Evolutionary conservation across 2,797 vertebrate genomes (phyloP), one percentile per base, ranked within the genome.

Genomic region (Fistularia commersonii): DNA sequence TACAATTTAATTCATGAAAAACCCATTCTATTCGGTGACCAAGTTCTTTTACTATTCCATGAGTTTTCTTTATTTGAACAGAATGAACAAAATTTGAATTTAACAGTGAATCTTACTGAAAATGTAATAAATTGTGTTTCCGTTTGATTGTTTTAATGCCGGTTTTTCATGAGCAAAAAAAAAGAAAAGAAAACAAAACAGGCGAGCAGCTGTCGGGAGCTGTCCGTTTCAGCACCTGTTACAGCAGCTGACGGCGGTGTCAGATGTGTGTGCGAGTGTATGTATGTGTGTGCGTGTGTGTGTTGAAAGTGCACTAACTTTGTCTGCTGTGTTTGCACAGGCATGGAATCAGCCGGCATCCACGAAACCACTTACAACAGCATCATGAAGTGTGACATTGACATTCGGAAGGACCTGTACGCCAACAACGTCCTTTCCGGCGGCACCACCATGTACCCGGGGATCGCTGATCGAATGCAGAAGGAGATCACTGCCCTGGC

Each of bases 391-490:
- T 91, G 89, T 51, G 83, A 75, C 75, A 79, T 86, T 48, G 95
- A 97, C 81, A 97, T 98, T 75, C 93, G 93, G 41, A 96, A 97
- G 77, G 93, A 97, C 61, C 88, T 96, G 52, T 96, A 97, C 9
- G 94, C 95, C 57, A 97, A 96, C 89, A 98, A 97, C 0, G 94
- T 97, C 54, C 77, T 95, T 68, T 96, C 93, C 0, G 94, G 94
- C 35, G 95, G 94, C 41, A 97, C 94, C 9, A 96, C 95, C 51
- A 96, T 97, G 95, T 96, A 95, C 78, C 95, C 95, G 37, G 95
- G 95, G 57, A 96, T 97, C 61, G 95, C 94, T 71, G 95, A 97
- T 74, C 92, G 95, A 23, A 97, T 97, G 94, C 95, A 97, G 75
- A 97, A 97, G 57, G 95, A 97, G 83, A 96, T 96, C 83, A 98